phyloP scores from a whole-genome alignment of 2,888 invertebrate species.

The Tuta absoluta region DNA sequence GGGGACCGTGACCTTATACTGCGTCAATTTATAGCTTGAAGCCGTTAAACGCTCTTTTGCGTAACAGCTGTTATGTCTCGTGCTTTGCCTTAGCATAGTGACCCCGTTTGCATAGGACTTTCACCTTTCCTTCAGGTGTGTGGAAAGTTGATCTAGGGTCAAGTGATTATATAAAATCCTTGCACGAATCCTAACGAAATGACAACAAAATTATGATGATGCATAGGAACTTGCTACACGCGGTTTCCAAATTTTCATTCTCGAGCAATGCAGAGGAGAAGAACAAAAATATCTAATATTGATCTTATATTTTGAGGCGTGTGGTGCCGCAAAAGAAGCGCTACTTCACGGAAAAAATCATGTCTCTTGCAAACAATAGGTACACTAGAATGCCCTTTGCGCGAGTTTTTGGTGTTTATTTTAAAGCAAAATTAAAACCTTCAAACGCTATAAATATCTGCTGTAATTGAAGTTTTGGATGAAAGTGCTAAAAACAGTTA shows the following conservation, averaged over 20 bases:
- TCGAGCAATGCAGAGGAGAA: no score
- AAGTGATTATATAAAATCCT: constrained; percentile 5
- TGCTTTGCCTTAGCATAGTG: constrained; percentile 62
- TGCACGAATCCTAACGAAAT: background rate
- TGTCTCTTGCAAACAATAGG: no score
- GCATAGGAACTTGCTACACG: background rate
- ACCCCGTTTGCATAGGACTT: constrained; percentile 68
- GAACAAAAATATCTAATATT: no score
- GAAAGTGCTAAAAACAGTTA: no score
- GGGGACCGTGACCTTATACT: constrained; percentile 81
- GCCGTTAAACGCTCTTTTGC: constrained; percentile 74
- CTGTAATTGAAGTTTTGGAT: no score
- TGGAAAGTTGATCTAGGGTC: constrained; percentile 38
- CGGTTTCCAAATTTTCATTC: background rate
- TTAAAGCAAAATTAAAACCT: no score
- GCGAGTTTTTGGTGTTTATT: no score
- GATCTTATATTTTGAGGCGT: no score
- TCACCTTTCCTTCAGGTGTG: constrained; percentile 57
- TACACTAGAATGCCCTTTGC: no score
- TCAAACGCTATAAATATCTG: no score
- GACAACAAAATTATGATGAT: background rate
- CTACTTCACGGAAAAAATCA: no score
- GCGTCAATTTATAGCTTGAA: constrained; percentile 76
- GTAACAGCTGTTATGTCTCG: constrained; percentile 74
- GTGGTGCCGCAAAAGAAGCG: no score